Base-by-base conservation (phyloP, 2,113 vertebrate species). In the Mormyrus iriodes region DNA sequence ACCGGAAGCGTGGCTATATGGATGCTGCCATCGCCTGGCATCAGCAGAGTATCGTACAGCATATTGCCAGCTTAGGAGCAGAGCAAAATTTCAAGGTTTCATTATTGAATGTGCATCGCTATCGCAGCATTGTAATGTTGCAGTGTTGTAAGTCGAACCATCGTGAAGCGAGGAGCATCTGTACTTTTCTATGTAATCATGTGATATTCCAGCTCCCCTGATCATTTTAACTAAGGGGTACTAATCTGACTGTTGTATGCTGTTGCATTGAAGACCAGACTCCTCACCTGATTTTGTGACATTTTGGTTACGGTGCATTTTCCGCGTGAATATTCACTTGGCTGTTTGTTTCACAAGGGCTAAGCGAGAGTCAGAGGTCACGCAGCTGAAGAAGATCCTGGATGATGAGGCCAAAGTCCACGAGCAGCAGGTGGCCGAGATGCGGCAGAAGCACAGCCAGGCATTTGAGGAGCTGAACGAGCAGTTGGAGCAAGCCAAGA, bases 331-430 rank as follows among this genome's bases (percentile, higher is more conserved):
- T 73, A 9, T 42, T 44, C 21, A 39, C 35, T 44, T 19, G 0
- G 12, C 3, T 6, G n/a, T 15, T 24, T 58, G 0, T n/a, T 76
- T 15, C 17, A 48, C 3, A 76, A 99, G 98, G 91, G 94, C 96
- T 31, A 99, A 99, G 92, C 97, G 98, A 35, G 98, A 99, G 90
- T 97, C 97, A 0, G 98, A 99, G 93, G 98, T 99, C 92, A 93
- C 96, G 0, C 97, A 99, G 0, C 94, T 99, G 86, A 99, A 99
- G 94, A 99, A 96, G 94, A 95, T 95, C 3, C 95, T 99, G 1
- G 98, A 99, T 0, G 98, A 99, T 0, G 98, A 99, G 24, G 97
- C 97, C 69, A 97, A 93, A 93, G 93, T 94, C 49, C 98, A 99
- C 0, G 98, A 99, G 90, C 96, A 96, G 65, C 96, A 98, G 92